A percentile compares a stretch with the other conserved stretches of the same genome.
phyloP scores from a whole-genome alignment of 2,797 vertebrate genomes.

The Microctenopoma stevenorrisi region DNA sequence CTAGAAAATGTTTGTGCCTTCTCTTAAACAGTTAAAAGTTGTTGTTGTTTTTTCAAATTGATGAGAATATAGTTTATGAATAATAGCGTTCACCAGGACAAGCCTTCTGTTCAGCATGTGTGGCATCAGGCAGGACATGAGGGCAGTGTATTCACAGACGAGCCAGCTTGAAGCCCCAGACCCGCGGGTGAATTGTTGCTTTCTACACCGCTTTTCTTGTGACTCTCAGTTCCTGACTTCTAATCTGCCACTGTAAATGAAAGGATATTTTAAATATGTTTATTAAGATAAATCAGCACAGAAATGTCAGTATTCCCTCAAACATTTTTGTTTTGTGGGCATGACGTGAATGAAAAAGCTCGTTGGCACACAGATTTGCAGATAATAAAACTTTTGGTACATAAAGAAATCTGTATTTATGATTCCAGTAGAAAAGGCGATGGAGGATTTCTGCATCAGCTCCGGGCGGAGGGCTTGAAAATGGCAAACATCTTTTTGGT shows the following conservation, averaged over 20 bases:
- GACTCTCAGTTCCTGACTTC: slow-evolving; percentile 32
- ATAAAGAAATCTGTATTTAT: neutral
- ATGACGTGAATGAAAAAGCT: no score
- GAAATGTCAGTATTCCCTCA: neutral
- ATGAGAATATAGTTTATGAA: slow-evolving; percentile 13
- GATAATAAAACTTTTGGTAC: neutral
- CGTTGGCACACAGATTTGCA: neutral
- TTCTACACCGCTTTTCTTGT: slow-evolving; percentile 37
- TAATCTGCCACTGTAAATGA: slow-evolving; percentile 21
- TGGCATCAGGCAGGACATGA: slow-evolving; percentile 32
- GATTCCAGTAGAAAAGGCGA: neutral
- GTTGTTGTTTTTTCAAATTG: neutral
- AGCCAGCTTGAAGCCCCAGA: slow-evolving; percentile 39
- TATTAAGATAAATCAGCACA: neutral
- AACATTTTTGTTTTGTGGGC: no score
- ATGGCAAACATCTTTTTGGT: slow-evolving; percentile 15
- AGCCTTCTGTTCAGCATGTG: slow-evolving; percentile 48
- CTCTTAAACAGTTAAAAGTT: neutral
- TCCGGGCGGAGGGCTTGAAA: neutral
- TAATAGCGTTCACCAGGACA: slow-evolving; percentile 28
- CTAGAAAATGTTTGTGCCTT: neutral
- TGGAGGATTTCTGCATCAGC: slow-evolving; percentile 1
- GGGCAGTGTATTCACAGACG: slow-evolving; percentile 44
- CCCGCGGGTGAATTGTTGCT: slow-evolving; percentile 40
- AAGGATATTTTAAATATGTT: slow-evolving; percentile 13